phyloP scores from a whole-genome alignment of 2,797 vertebrate species.

The Phalloptychus januarius region DNA sequence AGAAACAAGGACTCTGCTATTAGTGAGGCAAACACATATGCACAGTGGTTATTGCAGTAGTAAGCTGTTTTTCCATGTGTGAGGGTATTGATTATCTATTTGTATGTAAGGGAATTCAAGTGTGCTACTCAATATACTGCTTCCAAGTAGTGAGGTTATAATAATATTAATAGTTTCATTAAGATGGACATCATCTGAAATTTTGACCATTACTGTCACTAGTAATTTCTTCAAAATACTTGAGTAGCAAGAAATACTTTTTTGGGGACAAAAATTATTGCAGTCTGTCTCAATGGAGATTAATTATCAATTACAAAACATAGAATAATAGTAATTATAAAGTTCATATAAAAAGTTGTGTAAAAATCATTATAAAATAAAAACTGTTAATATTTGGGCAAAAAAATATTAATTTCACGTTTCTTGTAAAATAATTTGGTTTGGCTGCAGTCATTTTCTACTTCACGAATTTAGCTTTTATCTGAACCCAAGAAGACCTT shows the following conservation, averaged over 20 bases:
- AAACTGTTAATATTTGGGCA: background rate
- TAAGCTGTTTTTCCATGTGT: background rate
- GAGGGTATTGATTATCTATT: background rate
- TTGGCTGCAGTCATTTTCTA: slow-evolving; percentile 23
- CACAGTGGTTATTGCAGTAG: background rate
- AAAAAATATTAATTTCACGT: background rate
- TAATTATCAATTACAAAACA: background rate
- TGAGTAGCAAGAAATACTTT: background rate
- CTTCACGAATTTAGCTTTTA: slow-evolving; percentile 38
- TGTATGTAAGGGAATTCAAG: background rate
- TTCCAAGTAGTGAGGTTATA: background rate
- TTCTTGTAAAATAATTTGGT: slow-evolving; percentile 35
- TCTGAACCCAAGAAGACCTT: slow-evolving; percentile 45
- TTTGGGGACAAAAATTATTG: background rate
- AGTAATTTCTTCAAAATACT: background rate
- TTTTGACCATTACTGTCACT: background rate
- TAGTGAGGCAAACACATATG: background rate
- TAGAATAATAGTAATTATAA: background rate
- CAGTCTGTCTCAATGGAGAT: too few species aligned
- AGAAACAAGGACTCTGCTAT: background rate
- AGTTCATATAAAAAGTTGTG: background rate
- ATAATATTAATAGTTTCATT: background rate
- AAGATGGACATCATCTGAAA: background rate
- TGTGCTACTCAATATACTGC: background rate
- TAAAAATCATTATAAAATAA: background rate